A percentile compares a stretch with the other conserved stretches of the same genome.
These are phyloP conservation scores for Montipora foliosa DNA, from an alignment of 64 coral and sea anemone genomes.

Conservation along the genomic window DNA sequence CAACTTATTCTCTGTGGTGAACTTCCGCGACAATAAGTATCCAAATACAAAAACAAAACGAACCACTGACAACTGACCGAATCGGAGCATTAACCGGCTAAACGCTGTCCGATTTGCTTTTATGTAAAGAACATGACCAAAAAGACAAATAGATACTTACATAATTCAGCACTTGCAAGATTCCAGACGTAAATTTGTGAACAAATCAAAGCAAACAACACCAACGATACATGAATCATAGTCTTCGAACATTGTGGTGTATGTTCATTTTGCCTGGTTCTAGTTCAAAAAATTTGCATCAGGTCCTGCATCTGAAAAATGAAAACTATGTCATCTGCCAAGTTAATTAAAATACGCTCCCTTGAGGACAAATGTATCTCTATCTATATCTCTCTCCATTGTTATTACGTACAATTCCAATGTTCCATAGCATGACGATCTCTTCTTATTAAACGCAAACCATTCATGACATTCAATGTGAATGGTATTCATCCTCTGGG, in stretches of 20 bases:
- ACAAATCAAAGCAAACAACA: conserved; percentile 3
- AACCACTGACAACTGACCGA: background rate
- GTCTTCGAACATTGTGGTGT: background rate
- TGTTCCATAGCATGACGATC: too few relatives aligned
- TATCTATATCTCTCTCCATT: background rate
- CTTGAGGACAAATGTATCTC: background rate
- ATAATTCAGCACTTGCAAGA: background rate
- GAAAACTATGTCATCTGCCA: background rate
- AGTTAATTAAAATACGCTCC: background rate
- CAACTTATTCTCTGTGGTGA: too few relatives aligned
- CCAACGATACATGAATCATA: conserved; percentile 22
- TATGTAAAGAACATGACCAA: background rate
- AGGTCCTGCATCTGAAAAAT: background rate
- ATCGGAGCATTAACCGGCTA: background rate
- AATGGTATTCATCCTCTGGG: too few relatives aligned
- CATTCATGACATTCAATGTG: too few relatives aligned
- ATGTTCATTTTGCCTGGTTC: background rate
- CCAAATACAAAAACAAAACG: too few relatives aligned
- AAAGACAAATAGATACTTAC: background rate
- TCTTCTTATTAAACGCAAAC: too few relatives aligned
- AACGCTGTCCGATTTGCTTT: background rate
- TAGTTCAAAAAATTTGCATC: background rate
- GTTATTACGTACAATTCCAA: too few relatives aligned
- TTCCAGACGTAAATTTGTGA: background rate
- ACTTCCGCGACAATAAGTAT: too few relatives aligned